These are phyloP conservation scores for Myotis davidii DNA, from an alignment of 2,113 vertebrate species.

Conservation along the genomic window DNA sequence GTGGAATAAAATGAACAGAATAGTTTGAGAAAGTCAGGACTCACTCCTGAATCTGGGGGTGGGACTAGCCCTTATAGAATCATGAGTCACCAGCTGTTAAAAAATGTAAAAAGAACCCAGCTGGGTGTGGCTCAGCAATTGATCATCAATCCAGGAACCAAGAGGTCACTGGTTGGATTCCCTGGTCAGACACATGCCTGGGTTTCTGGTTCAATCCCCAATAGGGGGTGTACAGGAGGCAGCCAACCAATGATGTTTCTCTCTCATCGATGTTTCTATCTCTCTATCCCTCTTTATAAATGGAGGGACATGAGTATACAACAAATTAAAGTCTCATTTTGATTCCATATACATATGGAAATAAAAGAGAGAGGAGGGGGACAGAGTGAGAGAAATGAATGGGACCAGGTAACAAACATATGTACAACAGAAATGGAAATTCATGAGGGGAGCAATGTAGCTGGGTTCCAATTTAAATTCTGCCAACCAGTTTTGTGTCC, in stretches of 20 bases:
- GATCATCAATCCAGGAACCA: too few relatives aligned
- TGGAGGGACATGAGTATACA: background rate
- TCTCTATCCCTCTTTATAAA: too few relatives aligned
- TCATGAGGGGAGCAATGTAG: background rate
- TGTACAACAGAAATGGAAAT: background rate
- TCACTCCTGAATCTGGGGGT: background rate
- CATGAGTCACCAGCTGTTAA: background rate
- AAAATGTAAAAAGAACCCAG: too few relatives aligned
- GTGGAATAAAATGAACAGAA: background rate
- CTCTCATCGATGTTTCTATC: too few relatives aligned
- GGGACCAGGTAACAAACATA: background rate
- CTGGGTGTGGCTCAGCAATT: too few relatives aligned
- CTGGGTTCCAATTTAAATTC: background rate
- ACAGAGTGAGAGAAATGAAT: background rate
- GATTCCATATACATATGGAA: background rate
- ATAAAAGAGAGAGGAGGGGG: too few relatives aligned
- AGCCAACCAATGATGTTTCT: too few relatives aligned
- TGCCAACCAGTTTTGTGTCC: background rate
- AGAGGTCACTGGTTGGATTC: too few relatives aligned
- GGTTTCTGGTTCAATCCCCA: too few relatives aligned
- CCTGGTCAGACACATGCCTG: too few relatives aligned
- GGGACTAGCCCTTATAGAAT: background rate
- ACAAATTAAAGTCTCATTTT: background rate
- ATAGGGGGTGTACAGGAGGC: too few relatives aligned
- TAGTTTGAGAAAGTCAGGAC: background rate